Percentiles rank a stretch among this genome's conserved stretches.
These are phyloP conservation scores for Thunnus maccoyii DNA, from an alignment of 2,113 vertebrate genomes.

Conservation along the genomic window DNA sequence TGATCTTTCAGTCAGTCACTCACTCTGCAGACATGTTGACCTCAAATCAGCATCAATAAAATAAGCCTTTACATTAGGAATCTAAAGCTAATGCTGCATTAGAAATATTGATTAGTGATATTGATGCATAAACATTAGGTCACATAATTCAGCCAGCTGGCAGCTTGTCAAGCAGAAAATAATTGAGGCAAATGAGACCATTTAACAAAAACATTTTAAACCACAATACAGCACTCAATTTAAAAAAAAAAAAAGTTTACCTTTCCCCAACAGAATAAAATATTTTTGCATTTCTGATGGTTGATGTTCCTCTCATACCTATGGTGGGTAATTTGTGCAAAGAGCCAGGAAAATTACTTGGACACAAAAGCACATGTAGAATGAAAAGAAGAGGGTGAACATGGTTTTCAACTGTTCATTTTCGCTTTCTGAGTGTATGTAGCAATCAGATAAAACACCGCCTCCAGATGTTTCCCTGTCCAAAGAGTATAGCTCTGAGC, in stretches of 20 bases:
- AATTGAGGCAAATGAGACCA: background rate
- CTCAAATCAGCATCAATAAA: too few relatives aligned
- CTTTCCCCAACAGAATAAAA: background rate
- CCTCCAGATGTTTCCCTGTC: slow-evolving; percentile 55
- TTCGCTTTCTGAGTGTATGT: slow-evolving; percentile 41
- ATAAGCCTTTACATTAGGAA: too few relatives aligned
- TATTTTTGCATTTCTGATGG: background rate
- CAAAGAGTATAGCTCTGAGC: background rate
- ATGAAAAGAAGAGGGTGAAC: slow-evolving; percentile 35
- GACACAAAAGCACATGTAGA: slow-evolving; percentile 22
- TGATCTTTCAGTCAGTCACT: too few relatives aligned
- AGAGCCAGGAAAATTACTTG: slow-evolving; percentile 1
- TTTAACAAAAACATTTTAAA: background rate
- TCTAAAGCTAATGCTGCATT: too few relatives aligned
- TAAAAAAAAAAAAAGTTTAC: background rate
- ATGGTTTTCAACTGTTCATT: slow-evolving; percentile 43
- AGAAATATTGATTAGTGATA: background rate
- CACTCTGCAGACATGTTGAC: too few relatives aligned
- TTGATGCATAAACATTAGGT: background rate
- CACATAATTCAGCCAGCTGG: background rate
- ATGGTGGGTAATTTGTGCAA: background rate
- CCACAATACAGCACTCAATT: background rate
- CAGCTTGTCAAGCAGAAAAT: background rate
- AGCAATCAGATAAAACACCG: slow-evolving; percentile 17
- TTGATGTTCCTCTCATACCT: background rate